A percentile compares a stretch with the other conserved stretches of the same genome.
Conservation (phyloP, 1,140 invertebrate genomes). For the Hormaphis cornu region DNA sequence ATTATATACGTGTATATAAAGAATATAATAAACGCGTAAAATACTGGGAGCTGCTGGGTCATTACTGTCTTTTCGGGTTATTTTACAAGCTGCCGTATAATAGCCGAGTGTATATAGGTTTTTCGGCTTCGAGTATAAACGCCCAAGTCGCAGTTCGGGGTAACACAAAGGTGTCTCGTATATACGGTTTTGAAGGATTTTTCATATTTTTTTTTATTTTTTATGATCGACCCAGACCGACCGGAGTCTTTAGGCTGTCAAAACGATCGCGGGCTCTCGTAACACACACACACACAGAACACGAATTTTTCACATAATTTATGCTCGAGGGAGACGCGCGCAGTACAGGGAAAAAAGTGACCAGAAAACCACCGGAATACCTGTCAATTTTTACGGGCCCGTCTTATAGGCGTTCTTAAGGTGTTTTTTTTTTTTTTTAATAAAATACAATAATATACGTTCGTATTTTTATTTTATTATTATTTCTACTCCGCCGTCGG, state of each 20-base stretch:
- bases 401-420: slow-evolving; percentile 31
- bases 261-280: slow-evolving; percentile 17
- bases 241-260: slow-evolving; percentile 17
- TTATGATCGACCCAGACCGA: slow-evolving; percentile 24
- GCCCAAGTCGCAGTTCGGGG: background rate
- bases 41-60: slow-evolving; percentile 25
- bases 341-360: slow-evolving; percentile 11
- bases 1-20: background rate
- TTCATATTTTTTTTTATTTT: background rate
- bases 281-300: slow-evolving; percentile 29
- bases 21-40: slow-evolving; percentile 13
- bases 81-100: slow-evolving; percentile 32
- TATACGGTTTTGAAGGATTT: slow-evolving; percentile 2
- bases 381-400: slow-evolving; percentile 32
- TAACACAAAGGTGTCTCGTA: background rate
- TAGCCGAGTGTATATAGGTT: slow-evolving; percentile 18
- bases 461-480: slow-evolving; percentile 15
- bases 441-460: background rate
- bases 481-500: slow-evolving; percentile 14
- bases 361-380: slow-evolving; percentile 31
- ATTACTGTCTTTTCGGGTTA: slow-evolving; percentile 32
- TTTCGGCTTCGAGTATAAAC: slow-evolving; percentile 23
- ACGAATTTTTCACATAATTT: slow-evolving; percentile 32
- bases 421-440: slow-evolving; percentile 11
- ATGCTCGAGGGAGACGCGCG: slow-evolving; percentile 24